These are phyloP conservation scores for Pteromalus puparum DNA, from an alignment of 1,140 invertebrate species.

Conservation along the genomic window DNA sequence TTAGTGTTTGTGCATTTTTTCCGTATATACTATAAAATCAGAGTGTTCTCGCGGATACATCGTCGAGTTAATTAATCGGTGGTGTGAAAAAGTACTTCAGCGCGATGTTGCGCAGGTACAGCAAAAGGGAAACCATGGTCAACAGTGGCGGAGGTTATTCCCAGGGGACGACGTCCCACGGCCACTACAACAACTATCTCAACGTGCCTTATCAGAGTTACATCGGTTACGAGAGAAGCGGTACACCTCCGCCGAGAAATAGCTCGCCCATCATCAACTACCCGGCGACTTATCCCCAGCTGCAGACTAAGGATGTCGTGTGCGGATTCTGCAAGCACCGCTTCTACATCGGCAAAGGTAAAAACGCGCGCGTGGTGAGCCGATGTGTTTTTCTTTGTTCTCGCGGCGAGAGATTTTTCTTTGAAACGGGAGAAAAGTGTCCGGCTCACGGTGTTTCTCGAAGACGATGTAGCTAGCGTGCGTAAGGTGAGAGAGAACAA, in stretches of 20 bases:
- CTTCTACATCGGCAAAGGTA: constrained; percentile 52
- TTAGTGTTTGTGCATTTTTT: no score
- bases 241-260: neutral
- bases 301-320: constrained; percentile 53
- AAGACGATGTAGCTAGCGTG: neutral
- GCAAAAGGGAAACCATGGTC: neutral
- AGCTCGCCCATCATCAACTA: neutral
- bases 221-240: neutral
- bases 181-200: neutral
- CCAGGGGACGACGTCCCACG: neutral
- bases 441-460: neutral
- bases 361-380: neutral
- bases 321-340: constrained; percentile 58
- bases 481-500: neutral
- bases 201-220: neutral
- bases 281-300: constrained; percentile 37
- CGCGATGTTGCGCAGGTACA: neutral
- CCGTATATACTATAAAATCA: neutral
- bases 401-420: no score
- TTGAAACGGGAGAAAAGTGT: no score
- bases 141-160: neutral
- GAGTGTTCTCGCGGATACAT: neutral
- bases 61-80: no score
- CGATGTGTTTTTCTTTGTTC: constrained; percentile 2
- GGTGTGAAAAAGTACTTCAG: neutral